Percentiles rank a stretch among this genome's conserved stretches.
phyloP scores from a whole-genome alignment of 2,113 vertebrate genomes.

The Nothocercus julius region DNA sequence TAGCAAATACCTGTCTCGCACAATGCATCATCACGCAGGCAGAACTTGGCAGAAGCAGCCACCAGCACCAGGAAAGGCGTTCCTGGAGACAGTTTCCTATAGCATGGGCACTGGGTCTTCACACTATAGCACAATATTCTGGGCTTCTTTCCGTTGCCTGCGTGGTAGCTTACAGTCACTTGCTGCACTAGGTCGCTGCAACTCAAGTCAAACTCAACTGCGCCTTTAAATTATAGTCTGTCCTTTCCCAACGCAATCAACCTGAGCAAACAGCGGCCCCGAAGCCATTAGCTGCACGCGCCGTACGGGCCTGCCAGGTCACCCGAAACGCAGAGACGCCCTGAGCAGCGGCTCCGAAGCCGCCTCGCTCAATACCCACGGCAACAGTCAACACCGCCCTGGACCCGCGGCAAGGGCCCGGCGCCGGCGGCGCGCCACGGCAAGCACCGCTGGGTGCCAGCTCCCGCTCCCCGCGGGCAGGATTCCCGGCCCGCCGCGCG shows the following conservation, averaged over 20 bases:
- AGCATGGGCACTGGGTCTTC: background rate
- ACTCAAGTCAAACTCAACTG: background rate
- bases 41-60: background rate
- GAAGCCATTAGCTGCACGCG: background rate
- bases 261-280: background rate
- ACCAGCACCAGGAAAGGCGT: background rate
- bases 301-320: background rate
- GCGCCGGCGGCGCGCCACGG: background rate
- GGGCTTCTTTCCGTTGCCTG: background rate
- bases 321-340: background rate
- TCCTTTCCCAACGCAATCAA: background rate
- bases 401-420: background rate
- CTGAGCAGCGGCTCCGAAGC: background rate
- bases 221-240: background rate
- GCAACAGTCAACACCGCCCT: background rate
- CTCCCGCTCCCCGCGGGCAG: background rate
- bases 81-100: slow-evolving; percentile 7
- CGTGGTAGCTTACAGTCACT: background rate
- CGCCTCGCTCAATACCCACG: background rate
- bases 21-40: background rate
- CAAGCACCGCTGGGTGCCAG: background rate
- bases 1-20: background rate
- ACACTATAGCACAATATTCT: background rate
- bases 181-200: background rate
- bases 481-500: background rate